phyloP scores from a whole-genome alignment of 2,113 vertebrate genomes.

The Cyphomyrus plagiostoma region DNA sequence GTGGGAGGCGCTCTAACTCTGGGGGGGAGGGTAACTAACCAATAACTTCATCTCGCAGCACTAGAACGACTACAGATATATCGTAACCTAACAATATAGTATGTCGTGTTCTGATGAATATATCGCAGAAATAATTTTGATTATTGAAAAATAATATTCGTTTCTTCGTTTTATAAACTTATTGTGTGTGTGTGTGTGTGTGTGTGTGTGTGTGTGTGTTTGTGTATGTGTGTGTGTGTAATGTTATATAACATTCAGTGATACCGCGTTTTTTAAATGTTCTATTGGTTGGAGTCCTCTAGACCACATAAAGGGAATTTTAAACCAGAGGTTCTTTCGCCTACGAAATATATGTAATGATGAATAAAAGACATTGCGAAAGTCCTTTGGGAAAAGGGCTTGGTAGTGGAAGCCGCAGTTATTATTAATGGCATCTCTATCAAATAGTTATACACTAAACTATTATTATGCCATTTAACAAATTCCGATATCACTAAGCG shows the following conservation, averaged over 20 bases:
- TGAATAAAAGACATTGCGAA: neutral
- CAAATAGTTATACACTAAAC: neutral
- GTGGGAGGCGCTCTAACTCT: slow-evolving; percentile 21
- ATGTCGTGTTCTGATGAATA: neutral
- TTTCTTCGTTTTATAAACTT: neutral
- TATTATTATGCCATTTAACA: neutral
- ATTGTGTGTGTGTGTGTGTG: neutral
- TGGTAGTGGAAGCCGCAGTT: neutral
- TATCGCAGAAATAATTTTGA: neutral
- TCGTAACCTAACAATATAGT: neutral
- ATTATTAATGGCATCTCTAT: neutral
- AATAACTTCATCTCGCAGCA: neutral
- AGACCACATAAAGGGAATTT: neutral
- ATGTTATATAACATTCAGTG: neutral
- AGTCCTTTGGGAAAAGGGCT: neutral
- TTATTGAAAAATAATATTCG: neutral
- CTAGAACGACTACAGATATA: neutral
- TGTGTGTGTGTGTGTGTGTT: too few species aligned
- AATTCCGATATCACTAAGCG: neutral
- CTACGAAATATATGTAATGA: neutral
- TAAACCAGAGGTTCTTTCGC: neutral
- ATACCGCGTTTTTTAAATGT: neutral
- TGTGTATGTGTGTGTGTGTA: too few species aligned
- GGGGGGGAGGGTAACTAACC: neutral
- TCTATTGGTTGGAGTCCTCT: neutral